Percentiles rank a stretch among this genome's conserved stretches.
Conservation (phyloP, 2,113 vertebrate genomes). For the Poicephalus meyeri region DNA sequence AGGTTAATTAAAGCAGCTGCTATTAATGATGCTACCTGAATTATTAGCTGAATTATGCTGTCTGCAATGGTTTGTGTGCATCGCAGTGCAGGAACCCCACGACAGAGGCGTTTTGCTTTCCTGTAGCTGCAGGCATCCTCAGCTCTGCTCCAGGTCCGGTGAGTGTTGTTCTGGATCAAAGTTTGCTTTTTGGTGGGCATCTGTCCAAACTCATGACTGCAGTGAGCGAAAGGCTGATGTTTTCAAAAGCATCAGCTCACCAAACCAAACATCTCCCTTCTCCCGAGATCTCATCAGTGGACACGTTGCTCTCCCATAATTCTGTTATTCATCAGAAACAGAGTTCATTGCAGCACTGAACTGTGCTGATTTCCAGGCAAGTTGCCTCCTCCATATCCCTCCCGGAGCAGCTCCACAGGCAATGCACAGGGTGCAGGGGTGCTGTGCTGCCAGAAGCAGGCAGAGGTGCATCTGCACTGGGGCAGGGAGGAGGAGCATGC, state of each 20-base stretch:
- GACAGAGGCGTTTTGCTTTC: not conserved
- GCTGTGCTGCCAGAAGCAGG: not conserved
- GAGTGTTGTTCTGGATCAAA: not conserved
- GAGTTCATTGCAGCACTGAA: not conserved
- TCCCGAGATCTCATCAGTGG: not conserved
- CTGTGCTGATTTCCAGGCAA: not conserved
- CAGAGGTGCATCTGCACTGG: rapidly evolving
- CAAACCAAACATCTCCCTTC: not conserved
- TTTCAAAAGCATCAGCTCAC: not conserved
- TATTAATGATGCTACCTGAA: not conserved
- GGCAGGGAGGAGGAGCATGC: not conserved
- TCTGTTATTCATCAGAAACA: not conserved
- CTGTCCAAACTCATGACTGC: not conserved
- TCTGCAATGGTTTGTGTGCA: not conserved
- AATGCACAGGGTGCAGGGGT: not conserved
- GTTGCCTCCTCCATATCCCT: not conserved
- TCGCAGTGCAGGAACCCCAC: not conserved
- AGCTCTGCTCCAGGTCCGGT: not conserved
- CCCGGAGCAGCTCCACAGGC: not conserved
- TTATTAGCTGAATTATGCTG: not conserved
- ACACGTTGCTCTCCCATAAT: not conserved
- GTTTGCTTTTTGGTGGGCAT: not conserved
- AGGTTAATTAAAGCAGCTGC: not conserved
- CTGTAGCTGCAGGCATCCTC: not conserved
- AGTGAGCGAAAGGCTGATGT: not conserved